These are phyloP conservation scores for Acanthochromis polyacanthus DNA, from an alignment of 2,113 vertebrate species.

Conservation along the genomic window DNA sequence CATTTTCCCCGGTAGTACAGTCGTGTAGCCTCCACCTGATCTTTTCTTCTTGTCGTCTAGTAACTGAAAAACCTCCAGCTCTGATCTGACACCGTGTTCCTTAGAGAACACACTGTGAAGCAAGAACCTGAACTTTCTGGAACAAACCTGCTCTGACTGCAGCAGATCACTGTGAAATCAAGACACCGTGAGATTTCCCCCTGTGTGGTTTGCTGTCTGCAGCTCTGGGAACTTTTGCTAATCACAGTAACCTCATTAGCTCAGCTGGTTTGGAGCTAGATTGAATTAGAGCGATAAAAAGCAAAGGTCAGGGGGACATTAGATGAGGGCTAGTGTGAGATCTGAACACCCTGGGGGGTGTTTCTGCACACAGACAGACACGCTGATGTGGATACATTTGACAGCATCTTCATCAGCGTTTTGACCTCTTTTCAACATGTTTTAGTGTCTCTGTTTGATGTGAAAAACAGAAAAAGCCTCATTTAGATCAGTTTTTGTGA, in stretches of 20 bases:
- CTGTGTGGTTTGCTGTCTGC: background rate
- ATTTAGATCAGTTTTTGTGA: background rate
- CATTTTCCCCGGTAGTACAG: too few species aligned
- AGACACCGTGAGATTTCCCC: background rate
- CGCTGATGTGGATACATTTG: slow-evolving; percentile 20
- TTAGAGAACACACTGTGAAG: too few species aligned
- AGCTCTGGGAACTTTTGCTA: slow-evolving; percentile 14
- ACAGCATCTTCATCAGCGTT: background rate
- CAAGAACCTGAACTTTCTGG: background rate
- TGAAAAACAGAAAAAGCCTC: background rate
- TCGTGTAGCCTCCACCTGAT: too few species aligned
- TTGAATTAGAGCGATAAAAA: slow-evolving; percentile 72
- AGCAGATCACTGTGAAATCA: background rate
- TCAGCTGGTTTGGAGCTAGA: slow-evolving; percentile 57
- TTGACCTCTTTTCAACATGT: background rate
- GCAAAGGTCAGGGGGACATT: slow-evolving; percentile 79
- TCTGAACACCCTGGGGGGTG: slow-evolving; percentile 33
- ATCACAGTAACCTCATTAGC: slow-evolving; percentile 61
- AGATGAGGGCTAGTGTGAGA: slow-evolving; percentile 18
- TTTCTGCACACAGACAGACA: slow-evolving; percentile 12
- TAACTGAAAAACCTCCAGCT: too few species aligned
- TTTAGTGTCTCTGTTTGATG: background rate
- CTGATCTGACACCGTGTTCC: too few species aligned
- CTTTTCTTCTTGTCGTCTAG: too few species aligned
- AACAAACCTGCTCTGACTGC: background rate